Evolutionary conservation across 2,888 invertebrate species (phyloP).

Genomic region (Eledona agricola): DNA sequence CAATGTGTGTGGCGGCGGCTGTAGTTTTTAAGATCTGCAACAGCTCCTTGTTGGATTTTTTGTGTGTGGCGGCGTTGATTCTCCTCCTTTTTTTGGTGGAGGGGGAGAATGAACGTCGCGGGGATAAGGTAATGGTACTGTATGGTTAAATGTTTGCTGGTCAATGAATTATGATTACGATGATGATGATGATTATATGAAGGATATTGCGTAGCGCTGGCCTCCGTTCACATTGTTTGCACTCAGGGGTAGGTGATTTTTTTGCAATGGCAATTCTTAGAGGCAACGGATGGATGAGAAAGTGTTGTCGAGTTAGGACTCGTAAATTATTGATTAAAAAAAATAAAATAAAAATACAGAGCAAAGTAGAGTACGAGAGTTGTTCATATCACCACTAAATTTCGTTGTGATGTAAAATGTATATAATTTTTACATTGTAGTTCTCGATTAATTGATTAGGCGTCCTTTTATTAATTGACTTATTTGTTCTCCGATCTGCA

Average conservation of each 20-base stretch:
- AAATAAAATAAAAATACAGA: too few species aligned
- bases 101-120: conserved; percentile 7
- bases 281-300: too few species aligned
- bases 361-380: conserved; percentile 42
- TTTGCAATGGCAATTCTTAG: conserved; percentile 46
- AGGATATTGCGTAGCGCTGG: conserved; percentile 68
- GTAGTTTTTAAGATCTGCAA: conserved; percentile 33
- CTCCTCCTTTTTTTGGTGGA: neutral
- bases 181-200: too few species aligned
- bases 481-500: conserved; percentile 17
- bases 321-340: conserved; percentile 42
- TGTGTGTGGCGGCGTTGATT: conserved; percentile 12
- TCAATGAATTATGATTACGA: too few species aligned
- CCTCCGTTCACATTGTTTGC: conserved; percentile 91
- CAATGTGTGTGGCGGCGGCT: conserved; percentile 72
- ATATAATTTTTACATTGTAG: conserved; percentile 48
- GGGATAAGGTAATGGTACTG: conserved; percentile 45
- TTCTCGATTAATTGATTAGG: conserved; percentile 40
- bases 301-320: conserved; percentile 49
- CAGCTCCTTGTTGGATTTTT: conserved; percentile 5
- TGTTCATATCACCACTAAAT: conserved; percentile 51
- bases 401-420: conserved; percentile 55
- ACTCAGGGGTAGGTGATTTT: conserved; percentile 65
- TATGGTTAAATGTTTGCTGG: conserved; percentile 50
- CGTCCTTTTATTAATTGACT: conserved; percentile 38